Percentiles rank a stretch among this genome's conserved stretches.
Evolutionary conservation across 1,140 invertebrate species (phyloP).

Genomic region (Cydia strobilella): DNA sequence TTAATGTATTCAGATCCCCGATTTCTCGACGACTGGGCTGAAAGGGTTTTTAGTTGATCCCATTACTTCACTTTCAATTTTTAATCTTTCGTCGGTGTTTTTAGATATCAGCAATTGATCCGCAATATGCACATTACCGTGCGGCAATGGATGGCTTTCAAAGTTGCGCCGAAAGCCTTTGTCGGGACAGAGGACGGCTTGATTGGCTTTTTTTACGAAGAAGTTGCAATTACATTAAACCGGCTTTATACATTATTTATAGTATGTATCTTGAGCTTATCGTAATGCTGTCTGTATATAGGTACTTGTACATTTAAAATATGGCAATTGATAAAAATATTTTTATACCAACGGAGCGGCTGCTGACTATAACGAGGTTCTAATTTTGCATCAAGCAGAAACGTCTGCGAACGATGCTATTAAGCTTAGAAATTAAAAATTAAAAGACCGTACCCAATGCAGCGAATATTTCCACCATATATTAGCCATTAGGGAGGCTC

Average conservation of each 20-base stretch:
- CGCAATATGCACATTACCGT: slow-evolving; percentile 42
- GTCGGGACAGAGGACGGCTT: slow-evolving; percentile 38
- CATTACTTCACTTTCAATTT: background rate
- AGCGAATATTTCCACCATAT: too few species aligned
- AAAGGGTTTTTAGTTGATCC: too few species aligned
- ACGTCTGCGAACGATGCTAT: too few species aligned
- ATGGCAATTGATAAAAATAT: too few species aligned
- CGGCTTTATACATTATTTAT: slow-evolving; percentile 50
- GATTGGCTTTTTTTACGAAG: slow-evolving; percentile 49
- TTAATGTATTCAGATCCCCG: too few species aligned
- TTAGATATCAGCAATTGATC: slow-evolving; percentile 50
- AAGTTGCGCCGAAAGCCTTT: slow-evolving; percentile 55
- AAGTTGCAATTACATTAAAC: slow-evolving; percentile 45
- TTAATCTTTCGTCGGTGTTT: slow-evolving; percentile 38
- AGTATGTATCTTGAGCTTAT: slow-evolving; percentile 39
- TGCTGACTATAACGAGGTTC: too few species aligned
- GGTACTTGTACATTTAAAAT: slow-evolving; percentile 37
- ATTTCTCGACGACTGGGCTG: too few species aligned
- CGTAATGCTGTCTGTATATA: slow-evolving; percentile 38
- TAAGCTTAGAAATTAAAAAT: too few species aligned
- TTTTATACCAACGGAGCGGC: too few species aligned
- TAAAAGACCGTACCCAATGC: too few species aligned
- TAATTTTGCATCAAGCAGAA: too few species aligned
- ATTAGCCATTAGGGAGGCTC: too few species aligned
- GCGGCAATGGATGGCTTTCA: slow-evolving; percentile 49